phyloP scores from a whole-genome alignment of 2,113 vertebrate species.

The Phoxinus phoxinus region DNA sequence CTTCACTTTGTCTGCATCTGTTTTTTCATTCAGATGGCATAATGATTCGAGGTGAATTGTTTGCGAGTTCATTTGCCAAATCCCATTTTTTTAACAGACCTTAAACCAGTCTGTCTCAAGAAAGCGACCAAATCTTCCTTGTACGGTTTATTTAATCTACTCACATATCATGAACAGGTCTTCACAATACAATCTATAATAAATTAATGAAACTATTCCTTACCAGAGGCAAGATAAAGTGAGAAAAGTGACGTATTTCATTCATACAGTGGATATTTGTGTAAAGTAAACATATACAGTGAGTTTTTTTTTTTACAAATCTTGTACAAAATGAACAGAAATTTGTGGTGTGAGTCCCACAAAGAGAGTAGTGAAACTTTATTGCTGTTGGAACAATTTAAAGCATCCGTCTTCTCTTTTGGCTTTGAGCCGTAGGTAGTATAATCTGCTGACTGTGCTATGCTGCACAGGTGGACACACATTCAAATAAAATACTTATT shows the following conservation, averaged over 20 bases:
- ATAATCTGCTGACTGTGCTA: not conserved
- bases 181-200: conserved; percentile 22
- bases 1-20: conserved; percentile 34
- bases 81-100: not conserved
- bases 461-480: not conserved
- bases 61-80: not conserved
- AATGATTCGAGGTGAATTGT: not conserved
- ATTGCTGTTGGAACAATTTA: conserved; percentile 1
- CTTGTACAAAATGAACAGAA: conserved; percentile 29
- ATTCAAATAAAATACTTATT: not conserved
- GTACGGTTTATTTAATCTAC: conserved; percentile 35
- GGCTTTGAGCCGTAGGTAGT: not conserved
- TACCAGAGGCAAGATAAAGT: not conserved
- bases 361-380: not conserved
- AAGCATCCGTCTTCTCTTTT: conserved; percentile 6
- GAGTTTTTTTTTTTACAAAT: not conserved
- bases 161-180: conserved; percentile 22
- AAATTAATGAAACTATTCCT: conserved; percentile 14
- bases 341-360: conserved; percentile 12
- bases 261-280: not conserved
- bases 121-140: not conserved
- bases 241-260: no score
- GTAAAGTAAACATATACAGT: not conserved
- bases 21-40: conserved; percentile 31
- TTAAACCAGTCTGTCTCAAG: not conserved